Conservation (phyloP, 2,888 invertebrate species). For the Rhagophthalmus giganteus region DNA sequence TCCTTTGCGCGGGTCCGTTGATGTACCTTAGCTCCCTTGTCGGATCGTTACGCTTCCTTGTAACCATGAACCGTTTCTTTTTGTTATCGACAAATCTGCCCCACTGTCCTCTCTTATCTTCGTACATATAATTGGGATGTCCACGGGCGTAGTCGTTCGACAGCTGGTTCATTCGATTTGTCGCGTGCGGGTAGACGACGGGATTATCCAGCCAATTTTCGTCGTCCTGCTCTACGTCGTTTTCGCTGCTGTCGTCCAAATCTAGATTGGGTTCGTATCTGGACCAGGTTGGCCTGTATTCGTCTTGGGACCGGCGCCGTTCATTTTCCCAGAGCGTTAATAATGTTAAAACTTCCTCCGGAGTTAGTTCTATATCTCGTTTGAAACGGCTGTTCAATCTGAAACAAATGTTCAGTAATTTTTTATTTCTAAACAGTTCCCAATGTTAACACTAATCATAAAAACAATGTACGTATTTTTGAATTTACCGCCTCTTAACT, state of each 20-base stretch:
- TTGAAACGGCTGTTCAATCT: constrained; percentile 58
- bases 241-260: constrained; percentile 58
- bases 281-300: constrained; percentile 55
- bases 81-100: constrained; percentile 43
- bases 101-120: constrained; percentile 41
- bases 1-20: constrained; percentile 50
- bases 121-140: constrained; percentile 42
- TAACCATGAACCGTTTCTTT: constrained; percentile 65
- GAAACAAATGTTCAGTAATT: constrained; percentile 27
- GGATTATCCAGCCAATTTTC: constrained; percentile 64
- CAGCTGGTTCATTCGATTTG: constrained; percentile 55
- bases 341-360: constrained; percentile 64
- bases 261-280: constrained; percentile 57
- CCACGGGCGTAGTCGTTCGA: constrained; percentile 53
- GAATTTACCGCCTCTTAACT: no score
- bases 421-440: no score
- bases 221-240: constrained; percentile 60
- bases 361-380: constrained; percentile 64
- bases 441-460: no score
- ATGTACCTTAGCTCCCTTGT: constrained; percentile 52
- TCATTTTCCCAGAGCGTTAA: constrained; percentile 65
- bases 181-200: constrained; percentile 57
- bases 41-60: constrained; percentile 58
- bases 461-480: no score
- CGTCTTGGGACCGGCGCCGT: constrained; percentile 50